Evolutionary conservation across 23 tunicate species (phyloP).

Genomic region (Clavelina lepadiformis): DNA sequence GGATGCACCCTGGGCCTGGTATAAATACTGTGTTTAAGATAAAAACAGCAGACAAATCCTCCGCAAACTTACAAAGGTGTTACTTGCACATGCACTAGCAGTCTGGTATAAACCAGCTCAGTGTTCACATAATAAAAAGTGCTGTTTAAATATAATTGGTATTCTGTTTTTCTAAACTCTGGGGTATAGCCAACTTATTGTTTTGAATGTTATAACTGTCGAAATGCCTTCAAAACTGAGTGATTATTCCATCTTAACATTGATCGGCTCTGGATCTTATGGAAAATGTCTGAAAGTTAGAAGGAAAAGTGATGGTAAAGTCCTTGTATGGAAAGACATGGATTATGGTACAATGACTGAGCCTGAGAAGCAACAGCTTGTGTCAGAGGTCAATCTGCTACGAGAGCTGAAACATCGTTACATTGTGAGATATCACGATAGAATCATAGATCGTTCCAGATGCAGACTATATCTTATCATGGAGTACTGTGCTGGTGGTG

Average conservation of each 20-base stretch:
- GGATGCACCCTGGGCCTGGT: no score
- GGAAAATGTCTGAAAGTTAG: conserved; percentile 91
- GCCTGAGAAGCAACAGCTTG: conserved; percentile 88
- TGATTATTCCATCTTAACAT: conserved; percentile 70
- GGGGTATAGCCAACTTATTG: no score
- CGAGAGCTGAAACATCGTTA: conserved; percentile 84
- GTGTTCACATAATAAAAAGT: no score
- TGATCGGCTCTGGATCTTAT: conserved; percentile 91
- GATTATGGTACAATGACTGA: conserved; percentile 97
- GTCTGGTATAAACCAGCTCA: no score
- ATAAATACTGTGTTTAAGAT: no score
- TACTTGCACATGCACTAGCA: no score
- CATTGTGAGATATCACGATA: conserved; percentile 93
- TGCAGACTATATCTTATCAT: conserved; percentile 92
- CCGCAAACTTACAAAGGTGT: no score
- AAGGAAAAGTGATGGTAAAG: conserved; percentile 65
- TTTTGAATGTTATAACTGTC: no score
- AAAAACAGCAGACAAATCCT: no score
- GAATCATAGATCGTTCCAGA: conserved; percentile 85
- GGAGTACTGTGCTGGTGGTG: conserved; percentile 98
- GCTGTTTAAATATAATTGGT: no score
- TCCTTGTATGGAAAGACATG: conserved; percentile 96
- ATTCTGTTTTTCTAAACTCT: no score
- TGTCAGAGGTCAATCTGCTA: conserved; percentile 89
- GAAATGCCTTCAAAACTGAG: conserved; percentile 90